Base-by-base conservation (phyloP, 2,113 vertebrate genomes). In the Desmodus rotundus region DNA sequence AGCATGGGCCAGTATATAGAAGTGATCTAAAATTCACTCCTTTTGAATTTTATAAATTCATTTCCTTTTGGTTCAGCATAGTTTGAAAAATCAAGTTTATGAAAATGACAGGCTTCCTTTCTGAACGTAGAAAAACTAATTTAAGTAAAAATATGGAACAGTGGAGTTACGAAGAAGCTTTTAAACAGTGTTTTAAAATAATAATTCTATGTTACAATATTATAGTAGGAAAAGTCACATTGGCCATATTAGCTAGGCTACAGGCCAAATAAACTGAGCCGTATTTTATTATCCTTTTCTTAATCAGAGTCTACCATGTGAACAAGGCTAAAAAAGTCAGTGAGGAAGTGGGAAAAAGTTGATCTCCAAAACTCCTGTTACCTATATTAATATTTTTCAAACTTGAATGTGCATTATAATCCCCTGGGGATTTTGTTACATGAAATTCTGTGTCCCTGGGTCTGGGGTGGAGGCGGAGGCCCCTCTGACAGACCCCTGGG, bases 51-150 rank as follows among this genome's bases (percentile, higher is more conserved):
- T 92, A 26, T 47, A 89, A 68, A 80, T 87, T 58, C 56, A 45
- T 89, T 77, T 93, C 45, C 36, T 95, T 94, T 91, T 3, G 11
- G 4, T 56, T 97, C 52, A 73, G 8, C 43, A 33, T 33, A 61
- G 20, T 94, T 92, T 93, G 74, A 80, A 97, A 95, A 92, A 41
- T 63, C 63, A 94, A n/a, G 61, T 89, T 90, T 88, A 31, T 95
- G 36, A 65, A 43, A 87, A 28, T 94, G 20, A 74, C 20, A 28
- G 1, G 61, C 36, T 91, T 83, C 28, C 28, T 94, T 94, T 96
- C 38, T 90, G 38, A 96, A 92, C 38, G n/a, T 92, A 88, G 52
- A 80, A 63, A 92, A 95, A 70, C 54, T n/a, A 70, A 87, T 73
- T 89, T 78, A 63, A 94, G n/a, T 94, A 91, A 89, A 96, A 74